Conservation (phyloP, 2,888 invertebrate genomes). For the Melanophora roralis region DNA sequence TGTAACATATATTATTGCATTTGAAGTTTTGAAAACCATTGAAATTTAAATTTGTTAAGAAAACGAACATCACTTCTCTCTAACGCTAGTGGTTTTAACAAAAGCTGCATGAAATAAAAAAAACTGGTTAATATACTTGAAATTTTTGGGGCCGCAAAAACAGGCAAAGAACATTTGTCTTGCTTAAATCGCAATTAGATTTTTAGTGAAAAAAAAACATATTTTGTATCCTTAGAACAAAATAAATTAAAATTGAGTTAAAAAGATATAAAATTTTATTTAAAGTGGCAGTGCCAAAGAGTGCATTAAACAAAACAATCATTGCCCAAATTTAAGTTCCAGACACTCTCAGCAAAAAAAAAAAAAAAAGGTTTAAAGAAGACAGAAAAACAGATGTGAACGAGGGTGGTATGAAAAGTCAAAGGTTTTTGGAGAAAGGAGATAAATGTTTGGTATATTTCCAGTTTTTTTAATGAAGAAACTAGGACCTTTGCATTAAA, state of each 20-base stretch:
- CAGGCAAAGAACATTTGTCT: not conserved
- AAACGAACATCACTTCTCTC: not conserved
- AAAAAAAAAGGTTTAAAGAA: not conserved
- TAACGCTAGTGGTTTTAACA: not conserved
- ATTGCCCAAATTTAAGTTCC: slow-evolving; percentile 8
- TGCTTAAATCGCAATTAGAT: slow-evolving; percentile 11
- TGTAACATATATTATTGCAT: slow-evolving; percentile 24
- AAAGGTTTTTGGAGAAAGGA: too few relatives aligned
- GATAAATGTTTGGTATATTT: too few relatives aligned
- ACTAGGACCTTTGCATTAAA: too few relatives aligned
- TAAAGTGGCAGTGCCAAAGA: not conserved
- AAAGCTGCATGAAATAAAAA: not conserved
- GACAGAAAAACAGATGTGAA: not conserved
- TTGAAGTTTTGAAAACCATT: slow-evolving; percentile 16
- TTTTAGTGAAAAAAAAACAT: not conserved
- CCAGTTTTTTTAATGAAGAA: too few relatives aligned
- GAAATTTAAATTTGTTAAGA: slow-evolving; percentile 30
- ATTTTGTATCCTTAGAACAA: too few relatives aligned
- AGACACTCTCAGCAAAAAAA: not conserved
- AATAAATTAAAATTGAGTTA: not conserved
- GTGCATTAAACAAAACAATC: not conserved
- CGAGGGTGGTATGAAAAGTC: not conserved
- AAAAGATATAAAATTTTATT: not conserved
- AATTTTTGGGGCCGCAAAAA: not conserved
- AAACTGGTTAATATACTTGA: slow-evolving; percentile 45